A percentile compares a stretch with the other conserved stretches of the same genome.
Conservation (phyloP, 2,797 vertebrate species). For the Natrix natrix region DNA sequence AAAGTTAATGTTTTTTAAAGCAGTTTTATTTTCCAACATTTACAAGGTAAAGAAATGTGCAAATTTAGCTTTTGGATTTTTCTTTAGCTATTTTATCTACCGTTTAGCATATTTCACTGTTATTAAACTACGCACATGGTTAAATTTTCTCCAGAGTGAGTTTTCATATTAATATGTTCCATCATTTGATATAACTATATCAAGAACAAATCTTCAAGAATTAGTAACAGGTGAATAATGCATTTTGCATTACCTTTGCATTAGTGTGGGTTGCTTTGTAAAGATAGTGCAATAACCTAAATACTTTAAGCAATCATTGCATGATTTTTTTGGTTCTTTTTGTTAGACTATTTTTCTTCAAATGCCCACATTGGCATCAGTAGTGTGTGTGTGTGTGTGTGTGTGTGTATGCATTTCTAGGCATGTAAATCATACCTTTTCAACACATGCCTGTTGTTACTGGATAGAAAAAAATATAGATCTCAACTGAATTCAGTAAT, state of each 20-base stretch:
- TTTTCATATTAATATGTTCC: neutral
- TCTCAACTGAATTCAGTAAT: conserved; percentile 35
- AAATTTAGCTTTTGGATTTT: conserved; percentile 9
- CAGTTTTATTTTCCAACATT: neutral
- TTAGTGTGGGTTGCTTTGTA: neutral
- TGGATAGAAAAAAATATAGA: conserved; percentile 34
- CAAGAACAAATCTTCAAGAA: conserved; percentile 20
- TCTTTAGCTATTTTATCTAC: conserved; percentile 21
- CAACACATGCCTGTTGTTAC: conserved; percentile 27
- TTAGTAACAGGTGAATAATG: conserved; percentile 14
- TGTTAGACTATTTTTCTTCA: neutral
- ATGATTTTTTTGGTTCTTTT: neutral
- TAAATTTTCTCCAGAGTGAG: conserved; percentile 21
- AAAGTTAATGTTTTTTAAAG: neutral
- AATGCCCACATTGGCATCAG: neutral
- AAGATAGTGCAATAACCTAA: neutral
- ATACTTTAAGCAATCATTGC: conserved; percentile 4
- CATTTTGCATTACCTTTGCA: conserved; percentile 29
- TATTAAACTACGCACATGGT: conserved; percentile 22
- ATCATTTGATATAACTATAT: conserved; percentile 14
- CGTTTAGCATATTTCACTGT: conserved; percentile 23
- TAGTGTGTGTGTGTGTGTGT: neutral
- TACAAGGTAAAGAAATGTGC: neutral
- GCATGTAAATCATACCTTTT: conserved; percentile 45
- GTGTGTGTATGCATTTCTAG: neutral